Percentiles rank a stretch among this genome's conserved stretches.
Evolutionary conservation across 2,888 invertebrate genomes (phyloP).

Genomic region (Doris montereyensis): DNA sequence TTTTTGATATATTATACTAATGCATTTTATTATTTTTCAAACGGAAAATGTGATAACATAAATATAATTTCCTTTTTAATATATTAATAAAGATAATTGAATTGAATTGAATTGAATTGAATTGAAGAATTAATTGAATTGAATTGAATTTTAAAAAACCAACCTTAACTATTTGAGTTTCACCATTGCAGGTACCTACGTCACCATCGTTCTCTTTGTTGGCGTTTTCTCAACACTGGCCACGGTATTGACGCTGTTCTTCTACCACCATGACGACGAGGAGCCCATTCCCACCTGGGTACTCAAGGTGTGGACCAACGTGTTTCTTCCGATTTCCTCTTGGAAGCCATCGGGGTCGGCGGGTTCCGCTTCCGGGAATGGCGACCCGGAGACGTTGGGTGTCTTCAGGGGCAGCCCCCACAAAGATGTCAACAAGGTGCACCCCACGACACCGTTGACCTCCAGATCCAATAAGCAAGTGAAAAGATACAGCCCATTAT

Average conservation of each 20-base stretch:
- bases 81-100: no score
- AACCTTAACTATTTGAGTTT: not conserved
- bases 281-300: slow-evolving; percentile 30
- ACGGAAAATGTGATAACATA: no score
- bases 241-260: slow-evolving; percentile 45
- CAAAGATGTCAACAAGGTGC: not conserved
- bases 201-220: slow-evolving; percentile 44
- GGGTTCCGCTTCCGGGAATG: not conserved
- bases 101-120: no score
- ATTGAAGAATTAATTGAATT: no score
- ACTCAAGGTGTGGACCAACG: no score
- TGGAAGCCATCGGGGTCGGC: not conserved
- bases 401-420: no score
- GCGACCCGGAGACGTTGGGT: not conserved
- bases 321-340: slow-evolving; percentile 2
- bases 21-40: no score
- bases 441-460: not conserved
- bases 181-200: slow-evolving; percentile 47
- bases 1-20: no score
- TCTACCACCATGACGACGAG: slow-evolving; percentile 40
- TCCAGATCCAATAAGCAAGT: not conserved
- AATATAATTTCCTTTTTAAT: no score
- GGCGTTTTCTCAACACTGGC: slow-evolving; percentile 46
- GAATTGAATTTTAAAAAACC: no score
- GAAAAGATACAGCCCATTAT: no score